These are phyloP conservation scores for Drosophila teissieri DNA, from an alignment of 1,140 invertebrate species.

Conservation along the genomic window DNA sequence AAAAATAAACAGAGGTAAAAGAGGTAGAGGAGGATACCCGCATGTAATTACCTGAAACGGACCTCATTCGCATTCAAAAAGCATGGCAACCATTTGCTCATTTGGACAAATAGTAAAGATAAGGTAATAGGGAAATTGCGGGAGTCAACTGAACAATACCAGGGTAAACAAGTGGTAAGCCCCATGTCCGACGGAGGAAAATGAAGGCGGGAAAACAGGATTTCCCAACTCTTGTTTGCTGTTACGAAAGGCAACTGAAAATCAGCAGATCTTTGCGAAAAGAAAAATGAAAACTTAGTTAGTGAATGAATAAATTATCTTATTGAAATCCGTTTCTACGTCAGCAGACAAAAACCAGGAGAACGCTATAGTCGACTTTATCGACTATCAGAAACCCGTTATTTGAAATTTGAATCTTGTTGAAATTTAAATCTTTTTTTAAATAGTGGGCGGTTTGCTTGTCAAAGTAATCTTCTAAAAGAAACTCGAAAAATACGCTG, in stretches of 20 bases:
- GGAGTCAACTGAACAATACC: constrained; percentile 37
- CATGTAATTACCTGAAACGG: constrained; percentile 37
- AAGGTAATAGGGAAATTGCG: constrained; percentile 24
- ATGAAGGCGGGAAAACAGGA: constrained; percentile 22
- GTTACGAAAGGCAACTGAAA: background rate
- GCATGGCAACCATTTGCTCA: constrained; percentile 34
- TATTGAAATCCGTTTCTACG: background rate
- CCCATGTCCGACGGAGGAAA: constrained; percentile 7
- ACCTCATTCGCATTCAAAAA: constrained; percentile 35
- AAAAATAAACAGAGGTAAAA: constrained; percentile 39
- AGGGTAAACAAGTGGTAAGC: background rate
- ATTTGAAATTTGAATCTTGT: no score
- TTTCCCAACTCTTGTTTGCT: constrained; percentile 14
- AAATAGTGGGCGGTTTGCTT: no score
- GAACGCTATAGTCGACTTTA: no score
- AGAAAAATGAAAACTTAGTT: constrained; percentile 11
- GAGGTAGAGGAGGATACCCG: background rate
- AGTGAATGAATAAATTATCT: constrained; percentile 38
- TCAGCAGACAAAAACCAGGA: no score
- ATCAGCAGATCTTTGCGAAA: constrained; percentile 1
- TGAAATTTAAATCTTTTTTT: no score
- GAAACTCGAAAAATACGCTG: no score
- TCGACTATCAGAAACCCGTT: no score
- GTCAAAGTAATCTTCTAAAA: no score
- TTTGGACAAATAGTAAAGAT: constrained; percentile 47